phyloP scores from a whole-genome alignment of 2,797 vertebrate genomes.

The Hipposideros larvatus region DNA sequence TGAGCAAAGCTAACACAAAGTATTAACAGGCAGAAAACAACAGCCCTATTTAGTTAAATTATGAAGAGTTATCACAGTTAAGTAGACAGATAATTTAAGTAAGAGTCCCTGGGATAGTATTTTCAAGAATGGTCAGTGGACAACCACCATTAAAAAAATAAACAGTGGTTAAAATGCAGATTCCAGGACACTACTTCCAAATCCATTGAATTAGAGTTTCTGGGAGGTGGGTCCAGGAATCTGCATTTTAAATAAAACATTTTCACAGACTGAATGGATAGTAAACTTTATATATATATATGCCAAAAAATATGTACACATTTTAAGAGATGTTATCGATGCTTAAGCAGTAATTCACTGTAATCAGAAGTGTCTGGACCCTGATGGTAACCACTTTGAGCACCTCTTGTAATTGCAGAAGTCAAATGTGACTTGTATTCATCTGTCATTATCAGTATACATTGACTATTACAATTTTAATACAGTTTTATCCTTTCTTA shows the following conservation, averaged over 20 bases:
- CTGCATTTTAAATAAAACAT: neutral
- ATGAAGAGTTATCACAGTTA: neutral
- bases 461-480: too few species aligned
- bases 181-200: neutral
- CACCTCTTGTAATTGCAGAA: too few species aligned
- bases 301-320: too few species aligned
- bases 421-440: too few species aligned
- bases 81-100: slow-evolving; percentile 12
- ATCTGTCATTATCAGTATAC: too few species aligned
- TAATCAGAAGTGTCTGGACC: too few species aligned
- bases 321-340: too few species aligned
- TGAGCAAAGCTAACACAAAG: neutral
- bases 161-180: neutral
- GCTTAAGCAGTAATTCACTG: too few species aligned
- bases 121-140: neutral
- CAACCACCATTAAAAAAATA: neutral
- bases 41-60: neutral
- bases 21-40: neutral
- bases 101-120: neutral
- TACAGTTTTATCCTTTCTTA: too few species aligned
- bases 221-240: neutral
- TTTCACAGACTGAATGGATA: neutral
- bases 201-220: neutral
- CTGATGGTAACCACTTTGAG: too few species aligned
- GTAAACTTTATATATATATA: neutral